Conservation (phyloP, 92 coral and sea anemone species). For the Phenganax subtilis region DNA sequence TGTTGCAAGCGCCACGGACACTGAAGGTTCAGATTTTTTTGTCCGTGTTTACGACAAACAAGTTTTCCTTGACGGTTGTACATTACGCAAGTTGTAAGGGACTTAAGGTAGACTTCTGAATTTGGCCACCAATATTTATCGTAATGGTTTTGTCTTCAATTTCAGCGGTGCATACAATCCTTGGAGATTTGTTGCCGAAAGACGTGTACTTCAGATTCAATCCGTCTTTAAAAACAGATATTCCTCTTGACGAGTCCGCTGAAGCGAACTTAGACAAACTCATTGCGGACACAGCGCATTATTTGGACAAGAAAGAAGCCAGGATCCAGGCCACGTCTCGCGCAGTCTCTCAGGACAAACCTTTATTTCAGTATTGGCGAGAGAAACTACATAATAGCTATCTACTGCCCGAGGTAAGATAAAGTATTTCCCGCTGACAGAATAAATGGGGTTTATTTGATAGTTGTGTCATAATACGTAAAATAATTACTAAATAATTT, state of each 20-base stretch:
- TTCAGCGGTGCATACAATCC: slow-evolving; percentile 82
- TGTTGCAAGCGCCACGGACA: slow-evolving; percentile 98
- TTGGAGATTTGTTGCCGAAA: slow-evolving; percentile 79
- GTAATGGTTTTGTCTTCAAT: neutral
- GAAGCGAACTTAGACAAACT: slow-evolving; percentile 71
- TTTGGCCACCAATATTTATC: too few relatives aligned
- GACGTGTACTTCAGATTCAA: slow-evolving; percentile 70
- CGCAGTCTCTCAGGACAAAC: slow-evolving; percentile 56
- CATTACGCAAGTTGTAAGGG: too few relatives aligned
- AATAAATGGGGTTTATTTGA: neutral
- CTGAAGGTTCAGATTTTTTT: slow-evolving; percentile 59
- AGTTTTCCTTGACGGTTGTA: too few relatives aligned
- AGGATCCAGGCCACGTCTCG: slow-evolving; percentile 50
- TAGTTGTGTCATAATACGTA: too few relatives aligned
- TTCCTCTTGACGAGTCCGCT: slow-evolving; percentile 85
- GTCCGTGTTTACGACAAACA: neutral
- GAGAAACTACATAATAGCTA: slow-evolving; percentile 46
- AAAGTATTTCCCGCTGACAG: neutral
- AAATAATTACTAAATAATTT: too few relatives aligned
- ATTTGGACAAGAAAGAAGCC: slow-evolving; percentile 62
- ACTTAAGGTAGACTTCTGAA: neutral
- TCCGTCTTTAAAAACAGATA: slow-evolving; percentile 76
- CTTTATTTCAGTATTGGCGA: slow-evolving; percentile 49
- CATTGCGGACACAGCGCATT: slow-evolving; percentile 66
- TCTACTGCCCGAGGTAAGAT: slow-evolving; percentile 4